Base-by-base conservation (phyloP, 2,113 vertebrate species). In the Urocolius indicus region DNA sequence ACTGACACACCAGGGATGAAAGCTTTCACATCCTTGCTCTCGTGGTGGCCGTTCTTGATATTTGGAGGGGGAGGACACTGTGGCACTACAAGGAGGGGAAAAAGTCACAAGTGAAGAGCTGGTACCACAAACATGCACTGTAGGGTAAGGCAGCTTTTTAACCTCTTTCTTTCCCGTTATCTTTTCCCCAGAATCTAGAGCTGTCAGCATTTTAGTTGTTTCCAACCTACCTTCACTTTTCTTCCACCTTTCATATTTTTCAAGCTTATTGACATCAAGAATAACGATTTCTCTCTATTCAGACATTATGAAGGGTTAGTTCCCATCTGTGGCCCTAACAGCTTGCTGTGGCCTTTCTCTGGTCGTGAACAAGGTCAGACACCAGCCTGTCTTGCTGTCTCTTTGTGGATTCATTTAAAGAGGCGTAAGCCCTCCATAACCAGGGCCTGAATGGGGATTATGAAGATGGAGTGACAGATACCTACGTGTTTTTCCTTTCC, bases 1-100 rank as follows among this genome's bases (percentile, higher is more conserved):
- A 98, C 97, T 65, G 92, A 87, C 7, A 43, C 36, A 36, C 98
- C 97, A 4, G 96, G 91, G 36, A 78, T 11, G 58, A 97, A 96
- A 32, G 13, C 67, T 6, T 7, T 2, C 34, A 84, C 54, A 10
- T 5, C 63, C 45, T 36, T 34, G 29, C 48, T 93, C 8, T 89
- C 36, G 2, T 75, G 77, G 5, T 77, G 76, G 26, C 95, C 95
- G 0, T 97, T 93, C 18, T 67, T 87, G 73, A 97, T 97, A 1
- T 2, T 68, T 17, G 96, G 96, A 87, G 96, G 96, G 45, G 95
- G 16, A 57, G 93, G 94, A 52, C 96, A 97, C 9, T 1, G 26
- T 1, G 6, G 66, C 95, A 95, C 96, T 97, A 58, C 20, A 57
- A 51, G 52, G 52, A 89, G 48, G 13, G 20, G 34, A 4, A 22